Evolutionary conservation across 2,888 invertebrate genomes (phyloP).

Genomic region (Strigamia transsilvanica): DNA sequence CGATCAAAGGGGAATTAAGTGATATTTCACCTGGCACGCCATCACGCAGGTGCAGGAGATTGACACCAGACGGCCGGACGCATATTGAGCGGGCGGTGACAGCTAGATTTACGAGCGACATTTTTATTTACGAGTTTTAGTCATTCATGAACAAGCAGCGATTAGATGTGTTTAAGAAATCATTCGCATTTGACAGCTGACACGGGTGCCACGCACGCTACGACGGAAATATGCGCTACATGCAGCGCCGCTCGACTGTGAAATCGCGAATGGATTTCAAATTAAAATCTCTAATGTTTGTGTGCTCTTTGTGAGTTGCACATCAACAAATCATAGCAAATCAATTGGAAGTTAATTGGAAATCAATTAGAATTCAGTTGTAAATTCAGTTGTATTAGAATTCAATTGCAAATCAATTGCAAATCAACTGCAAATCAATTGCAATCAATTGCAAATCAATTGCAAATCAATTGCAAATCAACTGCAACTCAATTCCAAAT

Average conservation of each 20-base stretch:
- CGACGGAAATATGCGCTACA: not conserved
- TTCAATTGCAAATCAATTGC: no score
- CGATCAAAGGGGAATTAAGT: constrained; percentile 27
- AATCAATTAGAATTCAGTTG: no score
- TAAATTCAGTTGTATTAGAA: no score
- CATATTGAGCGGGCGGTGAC: not conserved
- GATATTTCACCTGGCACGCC: constrained; percentile 22
- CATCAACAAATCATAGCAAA: no score
- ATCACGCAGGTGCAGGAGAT: not conserved
- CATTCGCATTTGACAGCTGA: not conserved
- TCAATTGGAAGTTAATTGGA: no score
- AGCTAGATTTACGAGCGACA: not conserved
- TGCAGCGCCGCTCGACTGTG: not conserved
- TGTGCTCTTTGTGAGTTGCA: no score
- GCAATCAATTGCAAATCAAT: no score
- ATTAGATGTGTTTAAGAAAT: not conserved
- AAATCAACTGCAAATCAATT: no score
- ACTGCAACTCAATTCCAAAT: no score
- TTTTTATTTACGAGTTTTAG: constrained; percentile 11
- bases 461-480: no score
- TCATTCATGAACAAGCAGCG: not conserved
- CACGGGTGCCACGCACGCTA: not conserved
- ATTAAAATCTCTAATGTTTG: no score
- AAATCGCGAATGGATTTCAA: not conserved
- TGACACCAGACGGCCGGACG: constrained; percentile 23